These are phyloP conservation scores for Oceanodroma tethys DNA, from an alignment of 2,113 vertebrate species.

Conservation along the genomic window DNA sequence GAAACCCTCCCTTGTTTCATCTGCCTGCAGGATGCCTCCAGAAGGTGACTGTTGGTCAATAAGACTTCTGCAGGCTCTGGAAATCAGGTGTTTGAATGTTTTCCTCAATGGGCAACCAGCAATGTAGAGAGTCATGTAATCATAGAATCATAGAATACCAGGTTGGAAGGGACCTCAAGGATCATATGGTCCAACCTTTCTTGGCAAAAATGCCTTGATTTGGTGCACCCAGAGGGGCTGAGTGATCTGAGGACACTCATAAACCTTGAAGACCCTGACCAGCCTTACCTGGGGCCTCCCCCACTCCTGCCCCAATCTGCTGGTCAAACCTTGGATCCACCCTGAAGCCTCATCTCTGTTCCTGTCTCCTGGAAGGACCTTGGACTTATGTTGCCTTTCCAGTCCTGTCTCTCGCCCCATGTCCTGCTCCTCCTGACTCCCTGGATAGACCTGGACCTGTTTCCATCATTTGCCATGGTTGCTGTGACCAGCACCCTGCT, in stretches of 20 bases:
- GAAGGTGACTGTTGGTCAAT: background rate
- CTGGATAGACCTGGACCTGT: background rate
- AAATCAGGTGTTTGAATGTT: background rate
- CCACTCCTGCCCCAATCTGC: background rate
- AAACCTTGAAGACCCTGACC: background rate
- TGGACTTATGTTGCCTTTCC: fast-evolving
- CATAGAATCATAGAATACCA: too few relatives aligned
- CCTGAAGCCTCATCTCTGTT: background rate
- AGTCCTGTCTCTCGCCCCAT: background rate
- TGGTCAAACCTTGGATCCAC: background rate
- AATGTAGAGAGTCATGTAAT: background rate
- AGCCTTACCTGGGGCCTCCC: background rate
- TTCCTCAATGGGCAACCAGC: background rate
- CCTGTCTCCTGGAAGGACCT: background rate
- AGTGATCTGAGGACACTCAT: background rate
- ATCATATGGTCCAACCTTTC: too few relatives aligned
- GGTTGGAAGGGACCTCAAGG: too few relatives aligned
- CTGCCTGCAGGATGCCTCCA: background rate
- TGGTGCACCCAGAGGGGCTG: background rate
- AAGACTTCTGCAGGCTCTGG: background rate
- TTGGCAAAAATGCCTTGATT: too few relatives aligned
- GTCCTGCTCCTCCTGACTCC: background rate
- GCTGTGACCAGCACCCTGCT: background rate
- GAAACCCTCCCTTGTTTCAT: background rate
- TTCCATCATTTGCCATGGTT: background rate